phyloP scores from a whole-genome alignment of 2,797 vertebrate genomes.

The Xenopus petersii region DNA sequence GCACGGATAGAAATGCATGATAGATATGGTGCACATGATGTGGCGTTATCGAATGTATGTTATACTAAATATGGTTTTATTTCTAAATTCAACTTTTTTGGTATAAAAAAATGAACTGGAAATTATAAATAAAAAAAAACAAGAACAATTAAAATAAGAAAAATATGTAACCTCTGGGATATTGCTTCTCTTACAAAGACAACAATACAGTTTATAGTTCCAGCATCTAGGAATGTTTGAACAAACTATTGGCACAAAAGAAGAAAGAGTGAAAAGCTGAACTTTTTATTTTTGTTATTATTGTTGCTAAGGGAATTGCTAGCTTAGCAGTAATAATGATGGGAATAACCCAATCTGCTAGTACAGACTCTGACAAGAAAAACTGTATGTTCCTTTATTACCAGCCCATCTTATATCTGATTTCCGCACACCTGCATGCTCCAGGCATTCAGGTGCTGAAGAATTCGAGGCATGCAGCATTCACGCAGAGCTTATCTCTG shows the following conservation, averaged over 20 bases:
- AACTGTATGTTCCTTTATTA: conserved; percentile 51
- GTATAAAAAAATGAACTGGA: too few relatives aligned
- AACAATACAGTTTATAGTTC: too few relatives aligned
- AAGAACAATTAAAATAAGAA: too few relatives aligned
- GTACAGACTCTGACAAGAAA: conserved; percentile 54
- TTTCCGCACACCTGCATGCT: conserved; percentile 65
- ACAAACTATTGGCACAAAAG: conserved; percentile 52
- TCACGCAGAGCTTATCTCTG: conserved; percentile 42
- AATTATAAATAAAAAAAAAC: too few relatives aligned
- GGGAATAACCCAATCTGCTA: conserved; percentile 63
- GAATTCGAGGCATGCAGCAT: conserved; percentile 49
- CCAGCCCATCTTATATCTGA: conserved; percentile 41
- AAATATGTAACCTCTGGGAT: too few relatives aligned
- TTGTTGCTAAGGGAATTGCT: conserved; percentile 49
- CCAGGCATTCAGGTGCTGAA: conserved; percentile 65
- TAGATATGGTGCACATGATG: too few relatives aligned
- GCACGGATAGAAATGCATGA: too few relatives aligned
- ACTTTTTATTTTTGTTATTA: conserved; percentile 47
- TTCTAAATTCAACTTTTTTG: too few relatives aligned
- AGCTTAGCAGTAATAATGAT: conserved; percentile 56
- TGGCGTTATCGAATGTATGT: too few relatives aligned
- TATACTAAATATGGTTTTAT: too few relatives aligned
- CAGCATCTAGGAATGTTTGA: conserved; percentile 1
- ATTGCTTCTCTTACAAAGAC: too few relatives aligned
- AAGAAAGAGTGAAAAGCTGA: conserved; percentile 44